phyloP scores from a whole-genome alignment of 2,797 vertebrate genomes.

The Avahi laniger region DNA sequence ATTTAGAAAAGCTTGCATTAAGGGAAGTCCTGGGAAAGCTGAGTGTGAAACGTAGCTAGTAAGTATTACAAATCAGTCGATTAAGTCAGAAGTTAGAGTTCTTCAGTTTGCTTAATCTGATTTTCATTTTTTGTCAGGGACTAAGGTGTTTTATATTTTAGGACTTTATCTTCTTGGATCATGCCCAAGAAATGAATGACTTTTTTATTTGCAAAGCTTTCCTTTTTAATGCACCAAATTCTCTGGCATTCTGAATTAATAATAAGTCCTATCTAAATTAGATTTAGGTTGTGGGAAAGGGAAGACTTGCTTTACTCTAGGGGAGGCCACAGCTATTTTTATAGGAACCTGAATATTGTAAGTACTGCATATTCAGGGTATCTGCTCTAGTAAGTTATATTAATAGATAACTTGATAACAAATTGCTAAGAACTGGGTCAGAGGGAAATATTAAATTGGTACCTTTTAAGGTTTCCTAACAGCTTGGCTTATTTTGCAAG shows the following conservation, averaged over 20 bases:
- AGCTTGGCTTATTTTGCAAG: background rate
- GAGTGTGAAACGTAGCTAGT: background rate
- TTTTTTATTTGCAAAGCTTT: constrained; percentile 41
- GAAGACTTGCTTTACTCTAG: constrained; percentile 53
- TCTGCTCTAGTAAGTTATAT: constrained; percentile 53
- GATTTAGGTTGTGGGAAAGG: constrained; percentile 23
- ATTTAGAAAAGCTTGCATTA: background rate
- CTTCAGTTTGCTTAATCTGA: constrained; percentile 35
- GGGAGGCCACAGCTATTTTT: constrained; percentile 19
- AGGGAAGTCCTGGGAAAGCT: background rate
- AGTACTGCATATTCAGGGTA: background rate
- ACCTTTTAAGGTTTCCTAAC: background rate
- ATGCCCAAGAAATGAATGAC: background rate
- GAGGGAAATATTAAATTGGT: constrained; percentile 38
- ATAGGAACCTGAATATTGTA: constrained; percentile 30
- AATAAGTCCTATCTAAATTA: constrained; percentile 14
- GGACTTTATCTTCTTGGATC: constrained; percentile 26
- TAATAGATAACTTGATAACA: constrained; percentile 61
- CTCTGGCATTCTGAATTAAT: constrained; percentile 64
- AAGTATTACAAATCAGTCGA: background rate
- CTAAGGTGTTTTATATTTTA: constrained; percentile 20
- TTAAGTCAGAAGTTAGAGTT: constrained; percentile 15
- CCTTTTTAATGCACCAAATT: constrained; percentile 52
- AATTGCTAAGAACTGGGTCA: constrained; percentile 69
- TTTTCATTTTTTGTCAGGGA: constrained; percentile 22